These are phyloP conservation scores for Puma concolor DNA, from an alignment of 2,113 vertebrate species.

Conservation along the genomic window DNA sequence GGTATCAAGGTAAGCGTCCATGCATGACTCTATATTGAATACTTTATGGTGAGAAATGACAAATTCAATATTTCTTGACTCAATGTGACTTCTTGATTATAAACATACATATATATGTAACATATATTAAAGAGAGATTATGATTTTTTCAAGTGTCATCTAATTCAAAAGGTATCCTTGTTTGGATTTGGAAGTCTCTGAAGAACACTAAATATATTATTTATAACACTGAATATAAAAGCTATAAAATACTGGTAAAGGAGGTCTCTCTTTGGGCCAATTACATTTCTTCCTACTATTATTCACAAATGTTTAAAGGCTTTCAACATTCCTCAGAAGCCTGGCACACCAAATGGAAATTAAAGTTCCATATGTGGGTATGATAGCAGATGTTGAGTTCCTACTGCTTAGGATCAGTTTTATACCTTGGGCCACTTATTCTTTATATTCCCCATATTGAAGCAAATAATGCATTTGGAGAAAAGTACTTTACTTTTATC, in stretches of 20 bases:
- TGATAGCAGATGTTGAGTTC: not conserved
- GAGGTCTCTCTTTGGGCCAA: not conserved
- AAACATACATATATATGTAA: not conserved
- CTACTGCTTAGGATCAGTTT: not conserved
- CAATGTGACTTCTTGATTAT: not conserved
- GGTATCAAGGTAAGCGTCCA: not conserved
- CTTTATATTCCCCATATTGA: not conserved
- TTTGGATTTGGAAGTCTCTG: not conserved
- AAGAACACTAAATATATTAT: slow-evolving; percentile 7
- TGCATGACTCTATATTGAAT: not conserved
- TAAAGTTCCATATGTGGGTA: not conserved
- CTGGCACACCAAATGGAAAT: slow-evolving; percentile 1
- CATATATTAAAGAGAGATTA: not conserved
- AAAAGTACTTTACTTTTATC: not conserved
- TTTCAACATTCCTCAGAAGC: slow-evolving; percentile 20
- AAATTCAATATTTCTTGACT: not conserved
- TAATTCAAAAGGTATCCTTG: not conserved
- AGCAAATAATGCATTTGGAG: not conserved
- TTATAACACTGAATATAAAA: not conserved
- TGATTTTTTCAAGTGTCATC: not conserved
- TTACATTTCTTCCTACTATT: slow-evolving; percentile 14
- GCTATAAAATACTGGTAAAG: not conserved
- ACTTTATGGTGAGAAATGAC: not conserved
- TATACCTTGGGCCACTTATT: not conserved
- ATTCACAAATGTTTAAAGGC: slow-evolving; percentile 45